Percentiles rank a stretch among this genome's conserved stretches.
Evolutionary conservation across 1,140 invertebrate species (phyloP).

Genomic region (Drosophila tsacasi): DNA sequence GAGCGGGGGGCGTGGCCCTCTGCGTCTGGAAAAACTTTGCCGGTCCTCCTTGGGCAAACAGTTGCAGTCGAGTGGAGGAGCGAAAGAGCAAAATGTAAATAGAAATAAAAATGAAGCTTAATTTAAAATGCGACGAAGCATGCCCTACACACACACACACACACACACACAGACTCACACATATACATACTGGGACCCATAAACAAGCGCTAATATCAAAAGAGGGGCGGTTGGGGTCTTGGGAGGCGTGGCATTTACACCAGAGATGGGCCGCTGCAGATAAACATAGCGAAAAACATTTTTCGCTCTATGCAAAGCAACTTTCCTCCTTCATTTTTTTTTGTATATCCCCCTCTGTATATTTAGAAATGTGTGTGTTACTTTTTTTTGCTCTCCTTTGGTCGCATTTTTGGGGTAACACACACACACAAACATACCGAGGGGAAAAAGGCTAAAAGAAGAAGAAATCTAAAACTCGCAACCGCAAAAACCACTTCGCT

Average conservation of each 20-base stretch:
- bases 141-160: conserved; percentile 44
- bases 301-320: conserved; percentile 72
- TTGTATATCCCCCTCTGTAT: conserved; percentile 4
- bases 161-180: conserved; percentile 37
- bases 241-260: conserved; percentile 6
- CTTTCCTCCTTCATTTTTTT: conserved; percentile 32
- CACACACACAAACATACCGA: conserved; percentile 33
- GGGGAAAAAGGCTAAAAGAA: conserved; percentile 35
- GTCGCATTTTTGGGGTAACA: conserved; percentile 70
- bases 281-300: conserved; percentile 73
- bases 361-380: conserved; percentile 64
- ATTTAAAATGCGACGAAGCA: conserved; percentile 82
- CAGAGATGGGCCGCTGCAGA: conserved; percentile 71
- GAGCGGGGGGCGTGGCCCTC: conserved; percentile 10
- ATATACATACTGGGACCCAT: conserved; percentile 41
- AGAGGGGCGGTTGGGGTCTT: conserved; percentile 1
- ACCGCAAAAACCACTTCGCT: conserved; percentile 54
- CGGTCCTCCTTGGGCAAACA: conserved; percentile 52
- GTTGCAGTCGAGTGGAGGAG: conserved; percentile 49
- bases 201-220: conserved; percentile 73
- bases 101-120: conserved; percentile 82
- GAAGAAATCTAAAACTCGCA: conserved; percentile 72
- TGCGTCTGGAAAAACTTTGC: conserved; percentile 54
- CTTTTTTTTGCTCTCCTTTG: conserved; percentile 31
- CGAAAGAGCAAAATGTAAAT: conserved; percentile 75